Percentiles rank a stretch among this genome's conserved stretches.
phyloP scores from a whole-genome alignment of 2,797 vertebrate species.

The Somateria mollissima region DNA sequence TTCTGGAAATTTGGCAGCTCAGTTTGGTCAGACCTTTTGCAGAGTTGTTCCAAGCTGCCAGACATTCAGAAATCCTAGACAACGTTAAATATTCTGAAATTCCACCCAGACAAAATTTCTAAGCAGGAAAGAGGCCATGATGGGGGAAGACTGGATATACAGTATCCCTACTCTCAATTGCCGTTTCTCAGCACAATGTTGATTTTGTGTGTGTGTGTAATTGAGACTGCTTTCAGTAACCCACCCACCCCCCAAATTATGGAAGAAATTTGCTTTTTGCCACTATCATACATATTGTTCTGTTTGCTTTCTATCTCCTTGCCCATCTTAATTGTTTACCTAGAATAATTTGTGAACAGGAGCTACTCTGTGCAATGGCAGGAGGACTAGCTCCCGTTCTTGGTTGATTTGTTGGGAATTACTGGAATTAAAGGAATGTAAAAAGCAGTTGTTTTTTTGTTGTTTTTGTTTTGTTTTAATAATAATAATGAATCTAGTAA shows the following conservation, averaged over 20 bases:
- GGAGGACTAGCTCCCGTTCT: not conserved
- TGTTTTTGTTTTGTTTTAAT: not conserved
- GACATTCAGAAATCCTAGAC: slow-evolving; percentile 22
- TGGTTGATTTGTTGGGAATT: not conserved
- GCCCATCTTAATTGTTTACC: not conserved
- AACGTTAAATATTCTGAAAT: slow-evolving; percentile 25
- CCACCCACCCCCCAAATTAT: not conserved
- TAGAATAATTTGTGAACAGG: not conserved
- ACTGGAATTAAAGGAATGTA: not conserved
- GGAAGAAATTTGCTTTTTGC: not conserved
- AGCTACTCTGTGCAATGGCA: not conserved
- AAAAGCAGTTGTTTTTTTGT: not conserved
- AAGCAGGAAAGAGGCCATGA: not conserved
- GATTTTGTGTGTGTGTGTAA: not conserved
- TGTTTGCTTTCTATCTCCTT: not conserved
- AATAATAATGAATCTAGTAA: not conserved
- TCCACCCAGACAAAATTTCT: not conserved
- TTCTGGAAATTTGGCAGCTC: slow-evolving; percentile 19
- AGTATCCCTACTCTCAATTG: not conserved
- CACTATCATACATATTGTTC: not conserved
- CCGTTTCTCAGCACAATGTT: not conserved
- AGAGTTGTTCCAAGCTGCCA: not conserved
- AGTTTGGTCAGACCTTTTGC: slow-evolving; percentile 25
- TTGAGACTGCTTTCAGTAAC: not conserved
- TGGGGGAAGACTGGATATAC: not conserved